Evolutionary conservation across 2,888 invertebrate genomes (phyloP), one percentile per base, ranked within the genome.

Genomic region (Drosophila maculinotata): DNA sequence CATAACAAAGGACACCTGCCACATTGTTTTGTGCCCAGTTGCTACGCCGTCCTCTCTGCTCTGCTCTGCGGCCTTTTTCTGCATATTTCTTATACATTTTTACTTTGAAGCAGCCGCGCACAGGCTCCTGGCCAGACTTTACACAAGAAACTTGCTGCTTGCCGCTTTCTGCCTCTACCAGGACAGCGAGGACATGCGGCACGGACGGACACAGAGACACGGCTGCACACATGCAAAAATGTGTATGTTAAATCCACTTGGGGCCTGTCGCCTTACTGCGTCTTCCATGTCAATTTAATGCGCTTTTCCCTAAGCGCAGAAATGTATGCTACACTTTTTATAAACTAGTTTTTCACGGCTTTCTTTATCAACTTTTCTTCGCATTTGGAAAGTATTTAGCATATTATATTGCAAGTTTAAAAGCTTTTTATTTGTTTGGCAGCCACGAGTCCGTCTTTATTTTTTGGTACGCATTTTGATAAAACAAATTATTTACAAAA

Each of bases 1-100:
- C 80, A 87, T 74, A 84, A 86, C 86, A 86, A 88, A 88, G 84
- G 72, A 88, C 86, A 88, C 87, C 88, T 87, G 86, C 83, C 72
- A 72, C 87, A 69, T 66, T 77, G 71, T 78, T 69, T 52, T 53
- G 53, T 57, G 59, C 67, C 49, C 59, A 52, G 59, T 62, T 59
- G 23, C 30, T 38, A 7, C 17, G 7, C 41, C 7, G 25, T 41
- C 12, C 9, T 28, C 12, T 42, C 26, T 1, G 26, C n/a, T 30
- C 8, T 44, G 44, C 28, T 36, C 54, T 68, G 75, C 53, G 64
- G 65, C 71, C 71, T 74, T 88, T 87, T 72, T 59, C 57, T 70
- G 66, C 76, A 83, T 73, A 78, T 83, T 84, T 84, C 88, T 78
- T 70, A 59, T 33, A 75, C 87, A 86, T 86, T 86, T 79, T 76